Base-by-base conservation (phyloP, 1,140 invertebrate genomes). In the Brachionus rubens region DNA sequence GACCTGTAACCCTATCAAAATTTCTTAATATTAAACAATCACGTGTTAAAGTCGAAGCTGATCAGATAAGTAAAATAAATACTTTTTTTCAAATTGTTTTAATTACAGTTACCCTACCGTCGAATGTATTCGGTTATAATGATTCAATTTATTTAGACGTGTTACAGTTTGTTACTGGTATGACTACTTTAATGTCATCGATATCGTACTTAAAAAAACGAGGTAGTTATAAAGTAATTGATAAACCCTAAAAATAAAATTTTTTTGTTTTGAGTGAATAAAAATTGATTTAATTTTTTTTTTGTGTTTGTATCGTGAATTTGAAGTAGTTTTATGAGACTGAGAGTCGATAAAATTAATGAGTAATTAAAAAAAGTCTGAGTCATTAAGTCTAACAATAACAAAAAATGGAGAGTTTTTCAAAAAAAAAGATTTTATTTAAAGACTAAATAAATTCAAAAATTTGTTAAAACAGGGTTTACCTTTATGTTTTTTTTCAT, bases 21-120 rank as follows among this genome's bases (percentile, higher is more conserved):
- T 54, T 56, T 56, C 12, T 75, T 1, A 75, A 75, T 75, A 30
- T 75, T n/a, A 75, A 75, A 33, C 0, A 54, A 43, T 54, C 48
- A 19, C 2, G 48, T 28, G 33, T 75, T 19, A 26, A 75, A 59
- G 40, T 56, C 28, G 48, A 54, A 59, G 36, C 48, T 1, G 48
- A 54, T 40, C 7, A 24, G 12, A 41, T 54, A 9, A 54, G 47
- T n/a, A 52, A 75, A 36, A 24, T 54, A 28, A 75, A 75, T 10
- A 75, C 72, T 9, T 46, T 43, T 47, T 36, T 75, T 21, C 72
- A 75, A 59, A 56, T 75, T 41, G 36, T 19, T 30, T 9, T 75
- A 16, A 54, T 75, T 30, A 28, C 72, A 43, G 26, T 30, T n/a
- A 54, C 48, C 43, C 9, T 75, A 16, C 48, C 72, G 14, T 54